Base-by-base conservation (phyloP, 2,888 invertebrate genomes). In the Andrena hattorfiana region DNA sequence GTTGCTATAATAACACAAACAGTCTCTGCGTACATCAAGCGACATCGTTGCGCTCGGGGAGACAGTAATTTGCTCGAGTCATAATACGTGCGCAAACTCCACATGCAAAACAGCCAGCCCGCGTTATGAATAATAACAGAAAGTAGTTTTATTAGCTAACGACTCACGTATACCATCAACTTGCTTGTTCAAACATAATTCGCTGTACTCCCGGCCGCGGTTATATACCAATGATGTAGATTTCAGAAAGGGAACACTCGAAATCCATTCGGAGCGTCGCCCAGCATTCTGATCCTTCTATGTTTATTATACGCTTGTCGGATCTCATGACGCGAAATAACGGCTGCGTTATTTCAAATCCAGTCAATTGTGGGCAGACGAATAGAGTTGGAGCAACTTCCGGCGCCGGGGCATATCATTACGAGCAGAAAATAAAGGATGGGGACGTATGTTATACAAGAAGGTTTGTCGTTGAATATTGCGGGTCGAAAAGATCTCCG, bases 101-200 rank as follows among this genome's bases (percentile, higher is more conserved):
- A 16, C 70, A 75, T 68, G 60, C 74, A 78, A 74, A 78, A 32
- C 56, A 68, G 35, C 23, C 62, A 16, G n/a, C 20, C 48, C 30
- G 42, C 28, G 20, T 23, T 26, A 20, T 59, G 64, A 60, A 67
- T 67, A 49, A 77, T 77, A 60, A 51, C 72, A 5, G 16, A 20
- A 48, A 48, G 68, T 30, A 63, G 35, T 78, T 78, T 74, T 54
- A 74, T 63, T 56, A 26, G 66, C 42, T 60, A 26, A 48, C 69
- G 32, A 10, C 69, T 56, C 59, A 69, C 59, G 70, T 70, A 23
- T 10, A 20, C 48, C 60, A 59, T 59, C 28, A 64, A 10, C 70
- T 35, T n/a, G 30, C 8, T 13, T 23, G 10, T 20, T 16, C 20
- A 16, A 32, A 60, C 48, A 23, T 42, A 64, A 64, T 64, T 64